phyloP scores from a whole-genome alignment of 1,140 invertebrate species.

The Ceratina calcarata region DNA sequence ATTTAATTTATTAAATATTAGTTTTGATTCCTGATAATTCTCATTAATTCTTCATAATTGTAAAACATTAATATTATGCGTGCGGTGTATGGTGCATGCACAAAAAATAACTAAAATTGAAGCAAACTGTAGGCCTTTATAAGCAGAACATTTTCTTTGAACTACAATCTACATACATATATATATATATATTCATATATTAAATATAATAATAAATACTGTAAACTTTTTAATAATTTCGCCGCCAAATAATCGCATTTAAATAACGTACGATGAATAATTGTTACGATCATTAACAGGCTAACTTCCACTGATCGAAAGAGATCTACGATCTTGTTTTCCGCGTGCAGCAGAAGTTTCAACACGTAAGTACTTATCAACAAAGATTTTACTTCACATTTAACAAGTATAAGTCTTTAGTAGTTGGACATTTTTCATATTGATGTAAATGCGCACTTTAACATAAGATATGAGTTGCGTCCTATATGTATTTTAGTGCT shows the following conservation, averaged over 20 bases:
- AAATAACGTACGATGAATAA: conserved; percentile 69
- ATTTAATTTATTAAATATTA: conserved; percentile 12
- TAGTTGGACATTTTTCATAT: conserved; percentile 36
- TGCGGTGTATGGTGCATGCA: conserved; percentile 12
- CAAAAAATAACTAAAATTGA: conserved; percentile 42
- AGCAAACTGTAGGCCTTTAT: conserved; percentile 73
- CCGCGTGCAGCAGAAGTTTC: conserved; percentile 40
- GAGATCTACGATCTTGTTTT: conserved; percentile 54
- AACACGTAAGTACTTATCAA: conserved; percentile 45
- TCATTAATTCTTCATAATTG: conserved; percentile 26
- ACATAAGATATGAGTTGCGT: conserved; percentile 2
- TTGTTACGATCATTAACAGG: conserved; percentile 66
- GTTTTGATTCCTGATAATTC: background rate
- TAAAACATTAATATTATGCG: too few relatives aligned
- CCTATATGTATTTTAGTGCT: conserved; percentile 2
- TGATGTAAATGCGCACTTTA: conserved; percentile 20
- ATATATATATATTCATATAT: conserved; percentile 63
- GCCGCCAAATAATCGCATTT: conserved; percentile 67
- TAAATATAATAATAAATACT: conserved; percentile 75
- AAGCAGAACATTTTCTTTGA: conserved; percentile 73
- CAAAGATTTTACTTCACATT: conserved; percentile 44
- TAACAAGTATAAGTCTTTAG: conserved; percentile 39
- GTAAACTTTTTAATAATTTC: conserved; percentile 73
- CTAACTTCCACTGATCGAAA: conserved; percentile 69
- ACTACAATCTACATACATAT: conserved; percentile 73